Conservation (phyloP, 2,113 vertebrate species). For the Girardinichthys multiradiatus region DNA sequence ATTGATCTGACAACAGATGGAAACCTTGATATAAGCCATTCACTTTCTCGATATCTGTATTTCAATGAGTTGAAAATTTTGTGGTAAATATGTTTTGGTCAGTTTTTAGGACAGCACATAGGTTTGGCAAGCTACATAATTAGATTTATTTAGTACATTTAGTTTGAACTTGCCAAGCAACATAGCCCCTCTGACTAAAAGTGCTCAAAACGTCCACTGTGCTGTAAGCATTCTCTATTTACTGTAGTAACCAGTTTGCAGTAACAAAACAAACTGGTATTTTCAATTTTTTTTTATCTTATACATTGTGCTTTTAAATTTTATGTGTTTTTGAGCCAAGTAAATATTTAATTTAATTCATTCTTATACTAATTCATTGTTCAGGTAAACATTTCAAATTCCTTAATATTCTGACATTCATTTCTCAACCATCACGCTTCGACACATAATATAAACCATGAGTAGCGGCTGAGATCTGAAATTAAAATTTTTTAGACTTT, state of each 20-base stretch:
- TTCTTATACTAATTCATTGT: background rate
- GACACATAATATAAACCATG: background rate
- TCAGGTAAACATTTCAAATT: background rate
- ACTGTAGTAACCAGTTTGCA: background rate
- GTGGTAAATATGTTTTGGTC: conserved; percentile 46
- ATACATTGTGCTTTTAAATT: background rate
- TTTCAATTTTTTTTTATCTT: background rate
- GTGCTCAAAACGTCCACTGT: background rate
- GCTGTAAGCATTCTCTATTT: background rate
- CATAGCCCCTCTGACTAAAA: too few relatives aligned
- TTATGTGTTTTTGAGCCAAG: too few relatives aligned
- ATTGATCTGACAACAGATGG: conserved; percentile 85
- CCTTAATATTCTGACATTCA: too few relatives aligned
- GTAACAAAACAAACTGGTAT: background rate
- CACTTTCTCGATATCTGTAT: conserved; percentile 61
- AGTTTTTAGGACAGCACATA: background rate
- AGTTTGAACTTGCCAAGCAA: background rate
- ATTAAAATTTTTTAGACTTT: conserved; percentile 16
- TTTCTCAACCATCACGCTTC: background rate
- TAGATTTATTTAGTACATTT: background rate
- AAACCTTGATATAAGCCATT: conserved; percentile 78
- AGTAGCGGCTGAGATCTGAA: background rate
- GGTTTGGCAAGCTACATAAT: background rate
- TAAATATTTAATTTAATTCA: too few relatives aligned
- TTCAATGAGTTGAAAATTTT: conserved; percentile 51